Conservation (phyloP, 2,888 invertebrate species). For the Tholera decimalis region DNA sequence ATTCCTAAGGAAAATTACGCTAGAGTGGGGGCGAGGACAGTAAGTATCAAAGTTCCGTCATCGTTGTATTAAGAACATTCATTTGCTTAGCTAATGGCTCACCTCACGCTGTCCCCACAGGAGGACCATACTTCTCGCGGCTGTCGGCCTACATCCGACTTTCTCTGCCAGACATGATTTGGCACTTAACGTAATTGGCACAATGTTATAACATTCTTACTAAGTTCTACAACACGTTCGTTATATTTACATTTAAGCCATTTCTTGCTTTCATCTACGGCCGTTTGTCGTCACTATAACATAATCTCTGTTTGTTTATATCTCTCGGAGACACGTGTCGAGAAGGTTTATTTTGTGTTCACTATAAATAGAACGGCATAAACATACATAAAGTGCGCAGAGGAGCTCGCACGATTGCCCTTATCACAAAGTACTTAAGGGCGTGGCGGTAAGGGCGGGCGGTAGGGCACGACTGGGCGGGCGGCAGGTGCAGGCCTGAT, state of each 20-base stretch:
- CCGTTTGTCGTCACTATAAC: slow-evolving; percentile 43
- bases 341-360: slow-evolving; percentile 59
- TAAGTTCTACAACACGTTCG: slow-evolving; percentile 43
- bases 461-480: slow-evolving; percentile 68
- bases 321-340: slow-evolving; percentile 61
- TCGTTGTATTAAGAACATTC: slow-evolving; percentile 54
- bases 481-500: slow-evolving; percentile 87
- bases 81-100: slow-evolving; percentile 65
- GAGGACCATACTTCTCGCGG: slow-evolving; percentile 70
- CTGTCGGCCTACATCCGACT: slow-evolving; percentile 71
- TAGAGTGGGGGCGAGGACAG: slow-evolving; percentile 2
- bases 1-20: neutral
- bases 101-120: slow-evolving; percentile 64
- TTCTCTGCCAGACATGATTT: slow-evolving; percentile 79
- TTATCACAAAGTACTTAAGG: slow-evolving; percentile 79
- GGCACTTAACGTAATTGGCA: slow-evolving; percentile 82
- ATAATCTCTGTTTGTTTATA: slow-evolving; percentile 53
- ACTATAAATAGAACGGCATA: slow-evolving; percentile 66
- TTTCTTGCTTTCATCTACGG: slow-evolving; percentile 42
- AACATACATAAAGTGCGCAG: slow-evolving; percentile 66
- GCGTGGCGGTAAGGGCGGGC: slow-evolving; percentile 70
- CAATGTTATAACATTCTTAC: slow-evolving; percentile 55
- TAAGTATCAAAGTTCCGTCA: slow-evolving; percentile 46
- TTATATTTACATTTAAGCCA: slow-evolving; percentile 41
- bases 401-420: slow-evolving; percentile 75